Percentiles rank a stretch among this genome's conserved stretches.
phyloP scores from a whole-genome alignment of 2,888 invertebrate genomes.

The Hoplodrina ambigua region DNA sequence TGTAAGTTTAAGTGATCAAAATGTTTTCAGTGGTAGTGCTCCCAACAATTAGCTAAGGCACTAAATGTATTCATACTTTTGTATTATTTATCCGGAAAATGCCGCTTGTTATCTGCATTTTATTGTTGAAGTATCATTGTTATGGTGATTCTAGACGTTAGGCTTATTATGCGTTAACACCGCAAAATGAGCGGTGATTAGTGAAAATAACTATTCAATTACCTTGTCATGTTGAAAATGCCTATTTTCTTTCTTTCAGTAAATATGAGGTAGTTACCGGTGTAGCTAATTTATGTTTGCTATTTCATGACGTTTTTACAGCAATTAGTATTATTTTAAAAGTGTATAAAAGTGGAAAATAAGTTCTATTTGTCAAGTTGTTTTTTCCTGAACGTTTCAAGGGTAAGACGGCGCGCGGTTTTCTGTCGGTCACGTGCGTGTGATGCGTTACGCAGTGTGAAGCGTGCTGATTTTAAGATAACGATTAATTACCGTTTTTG shows the following conservation, averaged over 20 bases:
- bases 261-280: constrained; percentile 61
- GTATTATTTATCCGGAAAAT: constrained; percentile 80
- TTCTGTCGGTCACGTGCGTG: constrained; percentile 77
- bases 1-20: constrained; percentile 70
- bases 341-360: constrained; percentile 37
- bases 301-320: constrained; percentile 52
- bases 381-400: constrained; percentile 71
- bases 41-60: constrained; percentile 73
- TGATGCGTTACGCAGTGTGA: constrained; percentile 62
- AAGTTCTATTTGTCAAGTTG: constrained; percentile 42
- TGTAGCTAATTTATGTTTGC: constrained; percentile 67
- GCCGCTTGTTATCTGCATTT: constrained; percentile 77
- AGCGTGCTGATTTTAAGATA: constrained; percentile 36
- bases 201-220: constrained; percentile 83
- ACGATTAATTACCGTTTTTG: constrained; percentile 23
- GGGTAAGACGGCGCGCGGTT: constrained; percentile 70
- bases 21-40: constrained; percentile 76
- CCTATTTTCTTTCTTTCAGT: constrained; percentile 70
- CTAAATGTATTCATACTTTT: constrained; percentile 79
- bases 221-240: constrained; percentile 73
- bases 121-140: constrained; percentile 86
- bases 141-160: constrained; percentile 82
- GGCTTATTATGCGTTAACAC: constrained; percentile 74
- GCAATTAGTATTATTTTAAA: constrained; percentile 57
- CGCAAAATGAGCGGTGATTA: constrained; percentile 79